A percentile compares a stretch with the other conserved stretches of the same genome.
Conservation (phyloP, 2,797 vertebrate species). For the Salarias fasciatus region DNA sequence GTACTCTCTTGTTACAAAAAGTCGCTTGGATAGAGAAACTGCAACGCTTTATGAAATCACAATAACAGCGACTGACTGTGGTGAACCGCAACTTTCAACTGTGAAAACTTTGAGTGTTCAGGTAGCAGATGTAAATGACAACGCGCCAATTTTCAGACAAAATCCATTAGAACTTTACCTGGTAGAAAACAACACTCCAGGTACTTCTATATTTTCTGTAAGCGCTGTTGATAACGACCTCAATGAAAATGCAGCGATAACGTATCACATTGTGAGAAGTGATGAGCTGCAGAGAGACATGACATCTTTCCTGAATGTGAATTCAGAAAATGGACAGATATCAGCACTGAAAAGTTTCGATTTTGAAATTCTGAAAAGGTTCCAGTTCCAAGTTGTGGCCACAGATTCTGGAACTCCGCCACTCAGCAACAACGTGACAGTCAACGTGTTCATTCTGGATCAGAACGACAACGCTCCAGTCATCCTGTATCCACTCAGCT, state of each 20-base stretch:
- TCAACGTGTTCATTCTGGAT: slow-evolving; percentile 43
- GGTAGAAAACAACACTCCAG: slow-evolving; percentile 76
- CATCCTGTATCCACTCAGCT: slow-evolving; percentile 55
- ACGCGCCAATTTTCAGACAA: slow-evolving; percentile 68
- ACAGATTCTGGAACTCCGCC: slow-evolving; percentile 47
- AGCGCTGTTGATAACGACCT: slow-evolving; percentile 84
- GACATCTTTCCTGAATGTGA: slow-evolving; percentile 51
- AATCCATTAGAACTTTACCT: slow-evolving; percentile 74
- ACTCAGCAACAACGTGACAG: slow-evolving; percentile 42
- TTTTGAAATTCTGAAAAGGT: slow-evolving; percentile 64
- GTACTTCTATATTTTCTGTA: slow-evolving; percentile 57
- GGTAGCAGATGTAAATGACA: slow-evolving; percentile 80
- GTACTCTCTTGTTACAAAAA: slow-evolving; percentile 77
- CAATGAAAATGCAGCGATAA: slow-evolving; percentile 85
- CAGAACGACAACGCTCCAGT: slow-evolving; percentile 65
- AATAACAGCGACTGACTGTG: slow-evolving; percentile 76
- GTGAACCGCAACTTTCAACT: slow-evolving; percentile 64
- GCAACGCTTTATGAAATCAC: slow-evolving; percentile 72
- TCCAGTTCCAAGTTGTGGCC: slow-evolving; percentile 58
- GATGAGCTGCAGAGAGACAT: slow-evolving; percentile 28
- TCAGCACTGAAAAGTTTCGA: slow-evolving; percentile 39
- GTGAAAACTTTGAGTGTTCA: slow-evolving; percentile 64
- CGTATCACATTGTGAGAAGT: slow-evolving; percentile 74
- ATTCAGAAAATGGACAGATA: slow-evolving; percentile 54
- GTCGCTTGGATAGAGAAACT: slow-evolving; percentile 70